Percentiles rank a stretch among this genome's conserved stretches.
phyloP scores from a whole-genome alignment of 2,113 vertebrate genomes.

The Phasianus colchicus region DNA sequence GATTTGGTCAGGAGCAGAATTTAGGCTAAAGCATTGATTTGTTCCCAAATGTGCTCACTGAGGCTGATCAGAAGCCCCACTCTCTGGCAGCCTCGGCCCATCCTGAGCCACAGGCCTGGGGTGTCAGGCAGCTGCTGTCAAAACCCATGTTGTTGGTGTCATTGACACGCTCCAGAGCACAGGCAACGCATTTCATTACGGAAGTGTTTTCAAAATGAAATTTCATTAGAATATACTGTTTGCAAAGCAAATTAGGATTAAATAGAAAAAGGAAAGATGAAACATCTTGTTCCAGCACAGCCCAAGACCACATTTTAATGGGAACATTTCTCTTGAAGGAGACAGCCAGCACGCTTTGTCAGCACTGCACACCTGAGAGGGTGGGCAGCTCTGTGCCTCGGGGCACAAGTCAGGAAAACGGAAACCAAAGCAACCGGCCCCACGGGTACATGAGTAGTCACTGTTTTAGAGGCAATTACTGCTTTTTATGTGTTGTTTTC shows the following conservation, averaged over 20 bases:
- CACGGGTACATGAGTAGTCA: not conserved
- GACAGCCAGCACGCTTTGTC: not conserved
- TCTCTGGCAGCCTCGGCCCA: not conserved
- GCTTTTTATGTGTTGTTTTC: accelerated
- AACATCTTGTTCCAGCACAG: not conserved
- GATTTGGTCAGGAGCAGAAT: not conserved
- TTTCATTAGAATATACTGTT: not conserved
- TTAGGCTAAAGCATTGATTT: not conserved
- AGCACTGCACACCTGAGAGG: not conserved
- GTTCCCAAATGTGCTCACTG: not conserved
- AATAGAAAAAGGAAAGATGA: not conserved
- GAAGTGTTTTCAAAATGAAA: not conserved
- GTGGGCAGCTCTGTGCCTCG: accelerated
- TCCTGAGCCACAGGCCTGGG: not conserved
- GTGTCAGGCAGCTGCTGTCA: not conserved
- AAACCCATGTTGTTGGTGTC: not conserved
- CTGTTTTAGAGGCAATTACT: not conserved
- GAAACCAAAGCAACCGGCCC: not conserved
- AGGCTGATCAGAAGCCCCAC: not conserved
- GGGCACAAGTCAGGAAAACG: not conserved
- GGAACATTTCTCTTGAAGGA: not conserved
- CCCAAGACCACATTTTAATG: not conserved
- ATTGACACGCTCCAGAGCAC: not conserved
- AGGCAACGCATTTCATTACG: not conserved
- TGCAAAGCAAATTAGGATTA: not conserved